Percentiles rank a stretch among this genome's conserved stretches.
Evolutionary conservation across 2,888 invertebrate species (phyloP).

Genomic region (Spodoptera picta): DNA sequence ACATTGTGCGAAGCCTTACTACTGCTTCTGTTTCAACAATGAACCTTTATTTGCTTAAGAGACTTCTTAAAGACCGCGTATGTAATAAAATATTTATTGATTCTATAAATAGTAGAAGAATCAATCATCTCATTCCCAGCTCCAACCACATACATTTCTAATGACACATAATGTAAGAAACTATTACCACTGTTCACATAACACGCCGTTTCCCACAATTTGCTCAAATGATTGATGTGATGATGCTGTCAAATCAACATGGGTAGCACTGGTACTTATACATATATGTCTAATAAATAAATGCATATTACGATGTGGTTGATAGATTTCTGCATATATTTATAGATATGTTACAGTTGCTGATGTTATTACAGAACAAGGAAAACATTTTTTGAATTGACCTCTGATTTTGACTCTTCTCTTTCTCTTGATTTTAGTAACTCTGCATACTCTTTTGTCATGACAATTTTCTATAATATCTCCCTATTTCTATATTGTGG

Average conservation of each 20-base stretch:
- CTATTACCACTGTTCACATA: conserved; percentile 38
- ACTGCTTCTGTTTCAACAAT: too few species aligned
- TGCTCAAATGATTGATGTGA: conserved; percentile 40
- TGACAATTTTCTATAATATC: too few species aligned
- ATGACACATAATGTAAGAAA: conserved; percentile 22
- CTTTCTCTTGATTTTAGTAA: too few species aligned
- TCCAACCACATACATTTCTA: not conserved
- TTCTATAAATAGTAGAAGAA: not conserved
- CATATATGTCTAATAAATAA: conserved; percentile 35
- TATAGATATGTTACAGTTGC: conserved; percentile 3
- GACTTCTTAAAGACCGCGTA: too few species aligned
- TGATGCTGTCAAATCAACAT: conserved; percentile 31
- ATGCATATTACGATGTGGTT: conserved; percentile 33
- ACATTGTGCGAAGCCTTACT: too few species aligned
- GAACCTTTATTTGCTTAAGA: too few species aligned
- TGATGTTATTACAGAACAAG: conserved; percentile 8
- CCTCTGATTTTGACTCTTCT: too few species aligned
- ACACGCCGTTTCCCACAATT: conserved; percentile 37
- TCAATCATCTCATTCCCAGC: not conserved
- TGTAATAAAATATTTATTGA: too few species aligned
- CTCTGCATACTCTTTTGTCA: too few species aligned
- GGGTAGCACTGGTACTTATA: conserved; percentile 28
- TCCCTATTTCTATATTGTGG: too few species aligned
- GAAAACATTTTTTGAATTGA: too few species aligned
- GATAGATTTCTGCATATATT: conserved; percentile 13